Evolutionary conservation across 2,797 vertebrate genomes (phyloP).

Genomic region (Coregonus sp.): DNA sequence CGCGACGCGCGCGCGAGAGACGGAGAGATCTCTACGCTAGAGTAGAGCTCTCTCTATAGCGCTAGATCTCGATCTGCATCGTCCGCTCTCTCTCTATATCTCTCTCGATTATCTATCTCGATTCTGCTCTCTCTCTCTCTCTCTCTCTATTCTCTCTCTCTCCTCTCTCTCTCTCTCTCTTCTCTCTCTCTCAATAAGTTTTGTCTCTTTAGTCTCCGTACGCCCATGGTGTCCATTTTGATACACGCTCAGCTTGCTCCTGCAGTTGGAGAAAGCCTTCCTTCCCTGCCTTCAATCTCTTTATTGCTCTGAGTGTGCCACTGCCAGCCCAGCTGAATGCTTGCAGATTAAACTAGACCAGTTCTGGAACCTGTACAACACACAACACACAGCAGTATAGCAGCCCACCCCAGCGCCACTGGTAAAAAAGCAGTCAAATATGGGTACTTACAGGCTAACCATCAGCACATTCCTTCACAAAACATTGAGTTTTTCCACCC

Average conservation of each 20-base stretch:
- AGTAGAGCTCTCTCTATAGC: too few species aligned
- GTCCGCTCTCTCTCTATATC: too few species aligned
- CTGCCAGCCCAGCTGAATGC: slow-evolving; percentile 35
- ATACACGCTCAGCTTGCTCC: slow-evolving; percentile 11
- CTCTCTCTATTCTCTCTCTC: slow-evolving; percentile 1
- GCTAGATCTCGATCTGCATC: too few species aligned
- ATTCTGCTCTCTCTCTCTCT: not conserved
- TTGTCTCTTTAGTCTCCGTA: too few species aligned
- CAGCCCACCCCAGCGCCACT: not conserved
- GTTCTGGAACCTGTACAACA: slow-evolving; percentile 27
- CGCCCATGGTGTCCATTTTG: not conserved
- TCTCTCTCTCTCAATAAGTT: not conserved
- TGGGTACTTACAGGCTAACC: slow-evolving; percentile 36
- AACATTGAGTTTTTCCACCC: not conserved
- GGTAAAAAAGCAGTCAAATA: slow-evolving; percentile 51
- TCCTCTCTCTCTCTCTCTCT: not conserved
- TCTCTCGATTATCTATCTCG: too few species aligned
- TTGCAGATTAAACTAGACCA: slow-evolving; percentile 12
- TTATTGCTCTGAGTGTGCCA: slow-evolving; percentile 54
- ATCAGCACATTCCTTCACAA: slow-evolving; percentile 9
- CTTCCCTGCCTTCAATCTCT: slow-evolving; percentile 50
- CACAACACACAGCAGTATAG: slow-evolving; percentile 23
- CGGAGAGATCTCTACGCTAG: too few species aligned
- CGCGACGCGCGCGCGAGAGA: too few species aligned
- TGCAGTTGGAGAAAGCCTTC: slow-evolving; percentile 18